Base-by-base conservation (phyloP, 2,888 invertebrate genomes). In the Choreutis nemorana region DNA sequence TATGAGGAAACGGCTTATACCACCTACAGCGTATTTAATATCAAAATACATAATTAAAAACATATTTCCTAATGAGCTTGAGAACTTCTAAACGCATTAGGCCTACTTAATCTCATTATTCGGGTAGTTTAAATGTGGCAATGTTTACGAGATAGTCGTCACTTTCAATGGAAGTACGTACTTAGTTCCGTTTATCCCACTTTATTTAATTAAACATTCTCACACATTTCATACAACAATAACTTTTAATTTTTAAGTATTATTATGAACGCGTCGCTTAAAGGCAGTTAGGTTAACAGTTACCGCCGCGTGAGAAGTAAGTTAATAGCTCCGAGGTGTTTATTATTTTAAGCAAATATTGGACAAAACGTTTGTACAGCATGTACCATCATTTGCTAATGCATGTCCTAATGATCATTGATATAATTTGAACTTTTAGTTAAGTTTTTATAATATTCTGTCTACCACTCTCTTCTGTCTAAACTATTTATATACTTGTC, bases 181-280 rank as follows among this genome's bases (percentile, higher is more conserved):
- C 48, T 55, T 49, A 56, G 61, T 60, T 65, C 63, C 63, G 63
- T 65, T 67, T 64, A 66, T 58, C 55, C 62, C 61, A 66, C 48
- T 72, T n/a, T 75, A 75, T 68, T 67, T 72, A 75, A 72, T 72
- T 77, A 75, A 68, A 73, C 66, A 75, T 71, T 73, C 73, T 66
- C 78, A 77, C 75, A 71, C 66, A 57, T 65, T 71, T 61, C 63
- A 55, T 62, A 55, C 57, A 66, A 77, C 70, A 73, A 71, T 75
- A 70, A 77, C 64, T 73, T 68, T 75, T 68, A 72, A 70, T 67
- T 77, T 71, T 75, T 61, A 68, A 67, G 61, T 65, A 64, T 68
- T 71, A 73, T 70, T 71, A 73, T 66, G 66, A 61, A 58, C 62
- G 63, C 59, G 57, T 57, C 68, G 71, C 70, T 75, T 73, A 72